Evolutionary conservation across 2,888 invertebrate genomes (phyloP).

Genomic region (Epinotia nisella): DNA sequence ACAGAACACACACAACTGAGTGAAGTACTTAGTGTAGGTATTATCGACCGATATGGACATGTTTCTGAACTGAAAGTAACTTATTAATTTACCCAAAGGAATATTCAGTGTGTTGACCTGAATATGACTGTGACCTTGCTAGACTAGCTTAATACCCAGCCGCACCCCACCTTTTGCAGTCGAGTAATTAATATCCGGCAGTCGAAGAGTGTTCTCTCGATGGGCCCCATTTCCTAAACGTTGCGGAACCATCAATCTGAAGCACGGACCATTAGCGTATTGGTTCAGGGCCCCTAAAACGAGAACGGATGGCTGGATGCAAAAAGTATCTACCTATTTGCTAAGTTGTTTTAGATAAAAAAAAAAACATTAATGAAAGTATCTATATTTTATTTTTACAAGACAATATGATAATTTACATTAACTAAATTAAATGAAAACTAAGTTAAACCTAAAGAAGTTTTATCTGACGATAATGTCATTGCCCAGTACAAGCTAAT

Average conservation of each 20-base stretch:
- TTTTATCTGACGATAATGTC: too few relatives aligned
- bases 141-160: slow-evolving; percentile 5
- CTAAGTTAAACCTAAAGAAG: too few relatives aligned
- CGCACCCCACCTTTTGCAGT: slow-evolving; percentile 27
- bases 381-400: too few relatives aligned
- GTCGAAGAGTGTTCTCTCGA: slow-evolving; percentile 23
- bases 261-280: slow-evolving; percentile 31
- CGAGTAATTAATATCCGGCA: slow-evolving; percentile 31
- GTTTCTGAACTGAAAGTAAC: too few relatives aligned
- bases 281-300: slow-evolving; percentile 19
- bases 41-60: too few relatives aligned
- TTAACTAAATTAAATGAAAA: too few relatives aligned
- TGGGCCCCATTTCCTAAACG: slow-evolving; percentile 21
- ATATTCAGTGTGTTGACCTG: background rate
- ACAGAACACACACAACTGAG: too few relatives aligned
- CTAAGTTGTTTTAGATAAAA: background rate
- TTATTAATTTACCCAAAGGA: too few relatives aligned
- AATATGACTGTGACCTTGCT: background rate
- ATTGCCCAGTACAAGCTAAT: too few relatives aligned
- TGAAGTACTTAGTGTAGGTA: too few relatives aligned
- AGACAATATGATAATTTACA: too few relatives aligned
- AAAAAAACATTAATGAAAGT: background rate
- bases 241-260: slow-evolving; percentile 14
- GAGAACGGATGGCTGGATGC: background rate
- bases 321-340: background rate